Percentiles rank a stretch among this genome's conserved stretches.
phyloP scores from a whole-genome alignment of 2,113 vertebrate genomes.

The Nycticryphes semicollaris region DNA sequence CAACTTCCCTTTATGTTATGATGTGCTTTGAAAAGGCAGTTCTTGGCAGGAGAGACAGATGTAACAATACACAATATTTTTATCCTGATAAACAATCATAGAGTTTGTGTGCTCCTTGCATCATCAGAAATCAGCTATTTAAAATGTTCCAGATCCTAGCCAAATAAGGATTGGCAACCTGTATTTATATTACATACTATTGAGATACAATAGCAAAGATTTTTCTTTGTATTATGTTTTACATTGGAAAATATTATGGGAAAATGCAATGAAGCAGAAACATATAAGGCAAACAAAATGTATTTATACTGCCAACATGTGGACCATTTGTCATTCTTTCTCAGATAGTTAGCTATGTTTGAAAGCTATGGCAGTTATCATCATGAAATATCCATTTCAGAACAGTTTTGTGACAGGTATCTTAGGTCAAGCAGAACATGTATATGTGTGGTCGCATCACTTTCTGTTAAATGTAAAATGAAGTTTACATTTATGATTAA shows the following conservation, averaged over 20 bases:
- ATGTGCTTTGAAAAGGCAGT: background rate
- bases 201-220: background rate
- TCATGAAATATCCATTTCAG: background rate
- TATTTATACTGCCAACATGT: conserved; percentile 16
- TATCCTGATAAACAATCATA: background rate
- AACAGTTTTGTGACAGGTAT: background rate
- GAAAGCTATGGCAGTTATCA: background rate
- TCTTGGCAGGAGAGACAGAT: background rate
- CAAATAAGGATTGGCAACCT: background rate
- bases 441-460: background rate
- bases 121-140: background rate
- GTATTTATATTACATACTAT: background rate
- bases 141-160: background rate
- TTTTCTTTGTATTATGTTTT: background rate
- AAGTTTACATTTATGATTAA: background rate
- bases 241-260: background rate
- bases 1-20: background rate
- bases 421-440: background rate
- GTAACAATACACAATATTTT: background rate
- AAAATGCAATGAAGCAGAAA: conserved; percentile 18
- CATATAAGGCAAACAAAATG: background rate
- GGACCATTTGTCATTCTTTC: background rate
- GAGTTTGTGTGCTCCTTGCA: background rate
- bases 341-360: background rate
- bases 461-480: background rate